Conservation (phyloP, 2,888 invertebrate species). For the Ophioninae sp. region DNA sequence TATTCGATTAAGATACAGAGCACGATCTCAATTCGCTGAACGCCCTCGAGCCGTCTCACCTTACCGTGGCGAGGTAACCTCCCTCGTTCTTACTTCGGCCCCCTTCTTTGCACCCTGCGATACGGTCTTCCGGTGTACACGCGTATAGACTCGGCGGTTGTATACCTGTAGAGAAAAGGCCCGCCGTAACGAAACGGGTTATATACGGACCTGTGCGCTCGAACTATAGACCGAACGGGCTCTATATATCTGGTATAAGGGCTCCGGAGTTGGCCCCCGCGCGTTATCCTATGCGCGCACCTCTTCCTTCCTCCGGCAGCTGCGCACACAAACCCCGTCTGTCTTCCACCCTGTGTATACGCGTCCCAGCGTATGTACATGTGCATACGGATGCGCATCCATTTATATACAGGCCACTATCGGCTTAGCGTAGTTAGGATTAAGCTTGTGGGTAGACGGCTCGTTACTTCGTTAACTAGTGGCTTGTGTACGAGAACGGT, state of each 20-base stretch:
- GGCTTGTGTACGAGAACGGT: slow-evolving; percentile 50
- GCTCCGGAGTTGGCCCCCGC: slow-evolving; percentile 16
- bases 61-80: slow-evolving; percentile 61
- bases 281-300: slow-evolving; percentile 28
- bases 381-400: background rate
- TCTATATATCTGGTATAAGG: background rate
- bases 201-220: slow-evolving; percentile 23
- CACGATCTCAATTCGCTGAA: slow-evolving; percentile 78
- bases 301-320: slow-evolving; percentile 43
- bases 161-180: slow-evolving; percentile 13
- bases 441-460: slow-evolving; percentile 74
- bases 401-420: slow-evolving; percentile 45
- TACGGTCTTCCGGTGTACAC: too few species aligned
- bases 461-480: slow-evolving; percentile 73
- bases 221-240: background rate
- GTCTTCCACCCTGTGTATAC: background rate
- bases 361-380: slow-evolving; percentile 1
- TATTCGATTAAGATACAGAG: slow-evolving; percentile 75
- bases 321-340: slow-evolving; percentile 40
- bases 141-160: background rate
- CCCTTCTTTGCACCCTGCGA: slow-evolving; percentile 44
- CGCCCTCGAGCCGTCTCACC: slow-evolving; percentile 72
- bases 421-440: slow-evolving; percentile 75
- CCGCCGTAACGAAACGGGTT: background rate
- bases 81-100: slow-evolving; percentile 13